A percentile compares a stretch with the other conserved stretches of the same genome.
phyloP scores from a whole-genome alignment of 2,888 invertebrate species.

The Bedellia somnulentella region DNA sequence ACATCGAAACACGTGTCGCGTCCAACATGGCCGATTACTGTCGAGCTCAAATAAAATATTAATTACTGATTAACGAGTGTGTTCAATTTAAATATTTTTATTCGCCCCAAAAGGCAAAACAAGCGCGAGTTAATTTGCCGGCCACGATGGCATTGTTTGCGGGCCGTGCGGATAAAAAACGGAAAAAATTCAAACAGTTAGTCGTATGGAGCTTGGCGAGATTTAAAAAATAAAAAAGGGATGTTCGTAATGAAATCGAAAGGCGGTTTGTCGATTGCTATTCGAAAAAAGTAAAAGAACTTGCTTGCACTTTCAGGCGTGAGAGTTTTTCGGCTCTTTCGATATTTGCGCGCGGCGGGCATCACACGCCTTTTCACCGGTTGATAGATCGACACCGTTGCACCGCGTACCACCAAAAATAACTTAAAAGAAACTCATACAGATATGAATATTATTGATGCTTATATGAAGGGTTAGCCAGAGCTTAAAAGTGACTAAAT shows the following conservation, averaged over 20 bases:
- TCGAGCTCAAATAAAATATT: constrained; percentile 21
- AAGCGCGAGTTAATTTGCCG: constrained; percentile 54
- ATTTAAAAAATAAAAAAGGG: constrained; percentile 55
- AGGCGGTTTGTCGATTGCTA: constrained; percentile 59
- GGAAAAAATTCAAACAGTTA: constrained; percentile 37
- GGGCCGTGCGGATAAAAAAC: constrained; percentile 50
- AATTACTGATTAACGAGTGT: constrained; percentile 55
- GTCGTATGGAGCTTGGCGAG: constrained; percentile 45
- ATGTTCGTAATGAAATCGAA: constrained; percentile 62
- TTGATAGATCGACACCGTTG: too few species aligned
- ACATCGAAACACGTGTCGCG: constrained; percentile 46
- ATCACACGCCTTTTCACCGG: background rate
- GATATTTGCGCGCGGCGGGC: constrained; percentile 3
- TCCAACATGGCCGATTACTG: background rate
- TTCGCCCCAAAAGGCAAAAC: constrained; percentile 53
- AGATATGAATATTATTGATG: too few species aligned
- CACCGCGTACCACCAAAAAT: too few species aligned
- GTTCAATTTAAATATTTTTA: constrained; percentile 58
- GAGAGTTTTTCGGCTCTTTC: constrained; percentile 49
- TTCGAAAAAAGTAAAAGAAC: constrained; percentile 48
- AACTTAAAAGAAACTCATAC: too few species aligned
- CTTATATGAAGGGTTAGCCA: too few species aligned
- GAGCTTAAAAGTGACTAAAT: too few species aligned
- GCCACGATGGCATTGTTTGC: constrained; percentile 56
- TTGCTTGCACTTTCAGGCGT: constrained; percentile 48